Evolutionary conservation across 2,113 vertebrate species (phyloP).

Genomic region (Lasiurus borealis): DNA sequence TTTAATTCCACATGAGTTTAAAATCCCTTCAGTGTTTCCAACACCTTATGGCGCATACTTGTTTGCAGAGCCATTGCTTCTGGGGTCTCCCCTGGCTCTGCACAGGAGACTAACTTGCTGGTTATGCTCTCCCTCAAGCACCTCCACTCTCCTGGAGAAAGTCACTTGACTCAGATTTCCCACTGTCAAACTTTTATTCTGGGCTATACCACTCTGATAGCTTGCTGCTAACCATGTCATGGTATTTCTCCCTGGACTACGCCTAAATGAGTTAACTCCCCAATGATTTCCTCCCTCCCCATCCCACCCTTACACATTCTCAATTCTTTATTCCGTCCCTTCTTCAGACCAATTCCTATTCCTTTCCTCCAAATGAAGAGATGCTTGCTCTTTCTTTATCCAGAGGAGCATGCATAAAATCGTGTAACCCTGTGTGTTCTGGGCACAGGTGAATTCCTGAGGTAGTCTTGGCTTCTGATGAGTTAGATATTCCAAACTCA

Average conservation of each 20-base stretch:
- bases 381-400: neutral
- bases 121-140: neutral
- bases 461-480: conserved; percentile 19
- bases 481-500: conserved; percentile 44
- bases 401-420: neutral
- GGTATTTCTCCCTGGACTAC: neutral
- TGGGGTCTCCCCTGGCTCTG: neutral
- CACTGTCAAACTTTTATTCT: neutral
- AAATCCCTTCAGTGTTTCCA: neutral
- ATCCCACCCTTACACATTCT: neutral
- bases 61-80: too few species aligned
- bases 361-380: neutral
- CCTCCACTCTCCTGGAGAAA: neutral
- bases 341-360: neutral
- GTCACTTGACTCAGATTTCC: neutral
- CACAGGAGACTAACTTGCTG: neutral
- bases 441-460: conserved; percentile 57
- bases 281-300: neutral
- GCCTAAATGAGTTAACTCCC: neutral
- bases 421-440: neutral
- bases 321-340: neutral
- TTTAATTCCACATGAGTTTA: conserved; percentile 19
- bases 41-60: neutral
- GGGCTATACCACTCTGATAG: neutral
- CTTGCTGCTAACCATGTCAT: neutral